These are phyloP conservation scores for Fopius arisanus DNA, from an alignment of 1,140 invertebrate species.

Conservation along the genomic window DNA sequence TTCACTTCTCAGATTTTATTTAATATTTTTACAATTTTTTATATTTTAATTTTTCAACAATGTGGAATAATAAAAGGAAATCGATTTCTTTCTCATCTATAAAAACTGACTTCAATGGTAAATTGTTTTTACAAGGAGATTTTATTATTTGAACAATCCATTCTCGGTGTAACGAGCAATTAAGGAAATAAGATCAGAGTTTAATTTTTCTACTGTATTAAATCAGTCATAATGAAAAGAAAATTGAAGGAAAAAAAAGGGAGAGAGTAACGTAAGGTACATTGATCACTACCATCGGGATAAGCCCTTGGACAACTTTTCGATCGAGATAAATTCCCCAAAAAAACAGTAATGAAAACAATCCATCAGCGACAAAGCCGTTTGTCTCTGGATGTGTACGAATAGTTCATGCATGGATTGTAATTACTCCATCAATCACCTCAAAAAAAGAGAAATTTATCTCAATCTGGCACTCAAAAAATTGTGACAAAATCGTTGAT, in stretches of 20 bases:
- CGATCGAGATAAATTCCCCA: neutral
- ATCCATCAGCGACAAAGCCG: neutral
- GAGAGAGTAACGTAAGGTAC: neutral
- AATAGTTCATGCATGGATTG: slow-evolving; percentile 1
- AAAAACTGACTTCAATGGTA: too few relatives aligned
- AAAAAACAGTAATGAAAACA: neutral
- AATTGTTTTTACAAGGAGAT: too few relatives aligned
- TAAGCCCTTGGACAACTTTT: neutral
- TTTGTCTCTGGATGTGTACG: neutral
- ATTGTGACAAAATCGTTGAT: neutral
- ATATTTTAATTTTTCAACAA: too few relatives aligned
- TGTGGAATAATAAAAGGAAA: too few relatives aligned
- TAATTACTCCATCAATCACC: neutral
- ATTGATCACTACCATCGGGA: neutral
- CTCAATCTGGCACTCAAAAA: neutral
- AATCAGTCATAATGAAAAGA: too few relatives aligned
- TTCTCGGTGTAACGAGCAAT: too few relatives aligned
- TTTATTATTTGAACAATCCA: too few relatives aligned
- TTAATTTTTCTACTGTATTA: too few relatives aligned
- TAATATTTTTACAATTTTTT: too few relatives aligned
- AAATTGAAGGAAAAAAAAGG: neutral
- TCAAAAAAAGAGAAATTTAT: neutral
- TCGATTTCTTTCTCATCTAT: too few relatives aligned
- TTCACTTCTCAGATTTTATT: too few relatives aligned
- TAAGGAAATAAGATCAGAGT: too few relatives aligned